phyloP scores from a whole-genome alignment of 2,113 vertebrate genomes.

The Ictalurus punctatus region DNA sequence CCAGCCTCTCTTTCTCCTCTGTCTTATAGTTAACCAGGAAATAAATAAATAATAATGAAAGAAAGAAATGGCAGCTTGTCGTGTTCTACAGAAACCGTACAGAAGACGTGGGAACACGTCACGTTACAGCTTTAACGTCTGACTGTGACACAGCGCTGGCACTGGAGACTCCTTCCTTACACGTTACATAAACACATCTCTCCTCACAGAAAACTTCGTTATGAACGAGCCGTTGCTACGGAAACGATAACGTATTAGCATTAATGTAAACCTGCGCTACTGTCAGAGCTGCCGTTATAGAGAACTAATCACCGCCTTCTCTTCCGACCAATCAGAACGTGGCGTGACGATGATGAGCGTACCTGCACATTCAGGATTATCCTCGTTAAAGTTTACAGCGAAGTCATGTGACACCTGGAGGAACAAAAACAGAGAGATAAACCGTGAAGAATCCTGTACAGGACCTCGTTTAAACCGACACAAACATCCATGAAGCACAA shows the following conservation, averaged over 20 bases:
- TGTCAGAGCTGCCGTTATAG: not conserved
- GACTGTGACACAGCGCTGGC: too few relatives aligned
- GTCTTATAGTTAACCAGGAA: too few relatives aligned
- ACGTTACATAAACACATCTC: too few relatives aligned
- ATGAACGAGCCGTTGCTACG: not conserved
- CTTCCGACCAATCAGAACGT: not conserved
- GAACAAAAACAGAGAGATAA: slow-evolving; percentile 31
- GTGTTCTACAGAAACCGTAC: too few relatives aligned
- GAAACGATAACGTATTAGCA: not conserved
- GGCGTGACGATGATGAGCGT: slow-evolving; percentile 35
- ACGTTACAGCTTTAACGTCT: too few relatives aligned
- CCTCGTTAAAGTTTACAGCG: slow-evolving; percentile 97
- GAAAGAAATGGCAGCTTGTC: too few relatives aligned
- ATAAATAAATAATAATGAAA: too few relatives aligned
- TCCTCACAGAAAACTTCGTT: too few relatives aligned
- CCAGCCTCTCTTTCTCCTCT: too few relatives aligned
- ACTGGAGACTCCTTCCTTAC: too few relatives aligned
- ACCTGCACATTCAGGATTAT: slow-evolving; percentile 98
- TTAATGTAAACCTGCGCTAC: not conserved
- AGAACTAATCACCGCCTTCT: not conserved
- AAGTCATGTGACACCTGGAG: slow-evolving; percentile 94
- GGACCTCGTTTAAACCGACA: too few relatives aligned
- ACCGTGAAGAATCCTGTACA: not conserved
- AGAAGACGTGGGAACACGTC: too few relatives aligned
- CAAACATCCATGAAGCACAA: not conserved